Conservation (phyloP, 2,888 invertebrate genomes). For the Pseudococcus viburni region DNA sequence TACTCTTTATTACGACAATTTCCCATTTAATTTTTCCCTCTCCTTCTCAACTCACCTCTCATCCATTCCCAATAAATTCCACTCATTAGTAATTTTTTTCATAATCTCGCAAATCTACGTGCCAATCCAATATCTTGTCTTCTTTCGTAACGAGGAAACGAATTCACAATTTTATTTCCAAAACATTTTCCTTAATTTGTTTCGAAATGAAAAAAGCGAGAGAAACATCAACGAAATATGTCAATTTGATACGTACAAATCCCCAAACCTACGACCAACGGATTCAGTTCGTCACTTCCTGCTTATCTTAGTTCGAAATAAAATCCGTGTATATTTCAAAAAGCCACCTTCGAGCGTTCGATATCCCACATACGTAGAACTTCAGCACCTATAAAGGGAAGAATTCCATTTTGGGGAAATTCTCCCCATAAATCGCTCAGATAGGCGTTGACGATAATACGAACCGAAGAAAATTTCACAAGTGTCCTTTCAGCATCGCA, state of each 20-base stretch:
- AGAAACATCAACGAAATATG: too few species aligned
- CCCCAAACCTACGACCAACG: too few species aligned
- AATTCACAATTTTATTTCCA: too few species aligned
- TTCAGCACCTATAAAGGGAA: background rate
- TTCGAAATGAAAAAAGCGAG: too few species aligned
- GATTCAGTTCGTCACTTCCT: background rate
- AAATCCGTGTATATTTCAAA: background rate
- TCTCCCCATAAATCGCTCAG: background rate
- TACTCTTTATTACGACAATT: background rate
- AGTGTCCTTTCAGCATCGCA: background rate
- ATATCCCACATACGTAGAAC: background rate
- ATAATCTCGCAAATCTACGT: too few species aligned
- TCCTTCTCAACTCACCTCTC: too few species aligned
- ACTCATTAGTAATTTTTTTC: too few species aligned
- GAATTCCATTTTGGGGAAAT: background rate
- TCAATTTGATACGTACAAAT: too few species aligned
- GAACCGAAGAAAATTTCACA: background rate
- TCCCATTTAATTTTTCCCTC: background rate
- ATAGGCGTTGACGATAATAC: background rate
- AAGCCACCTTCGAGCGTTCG: background rate
- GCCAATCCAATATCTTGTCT: too few species aligned
- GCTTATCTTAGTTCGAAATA: background rate
- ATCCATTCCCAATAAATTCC: too few species aligned
- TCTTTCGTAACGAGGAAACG: too few species aligned
- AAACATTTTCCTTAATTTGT: too few species aligned